Evolutionary conservation across 2,113 vertebrate species (phyloP).

Genomic region (Xiphias gladius): DNA sequence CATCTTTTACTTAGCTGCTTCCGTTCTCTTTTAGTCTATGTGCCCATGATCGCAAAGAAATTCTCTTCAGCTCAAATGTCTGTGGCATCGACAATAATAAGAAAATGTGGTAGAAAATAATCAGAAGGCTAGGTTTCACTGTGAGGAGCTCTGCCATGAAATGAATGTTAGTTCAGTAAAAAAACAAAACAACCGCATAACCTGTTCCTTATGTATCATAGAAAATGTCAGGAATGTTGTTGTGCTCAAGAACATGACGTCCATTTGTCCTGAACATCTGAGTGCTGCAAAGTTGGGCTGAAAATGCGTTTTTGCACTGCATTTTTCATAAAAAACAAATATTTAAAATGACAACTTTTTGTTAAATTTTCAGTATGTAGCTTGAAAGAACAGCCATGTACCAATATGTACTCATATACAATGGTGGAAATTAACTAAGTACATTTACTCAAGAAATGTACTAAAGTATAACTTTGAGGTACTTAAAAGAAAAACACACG

Average conservation of each 20-base stretch:
- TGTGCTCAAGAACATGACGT: conserved; percentile 18
- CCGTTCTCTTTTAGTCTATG: not conserved
- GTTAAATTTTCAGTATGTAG: not conserved
- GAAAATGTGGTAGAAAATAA: not conserved
- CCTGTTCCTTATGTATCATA: conserved; percentile 10
- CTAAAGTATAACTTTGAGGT: no score
- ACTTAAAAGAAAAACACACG: no score
- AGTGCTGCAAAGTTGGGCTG: not conserved
- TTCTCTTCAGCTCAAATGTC: not conserved
- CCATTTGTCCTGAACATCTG: not conserved
- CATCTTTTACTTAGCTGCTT: conserved; percentile 2
- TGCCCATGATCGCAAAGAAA: conserved; percentile 21
- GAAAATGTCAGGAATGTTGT: conserved; percentile 30
- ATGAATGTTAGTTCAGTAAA: not conserved
- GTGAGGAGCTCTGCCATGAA: no score
- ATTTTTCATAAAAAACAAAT: no score
- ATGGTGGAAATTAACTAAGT: not conserved
- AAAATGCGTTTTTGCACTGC: no score
- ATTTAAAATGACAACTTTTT: not conserved
- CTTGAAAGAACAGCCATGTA: not conserved
- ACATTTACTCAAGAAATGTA: no score
- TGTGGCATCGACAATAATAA: not conserved
- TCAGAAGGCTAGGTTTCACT: not conserved
- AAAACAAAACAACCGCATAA: not conserved
- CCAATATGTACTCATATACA: not conserved